Evolutionary conservation across 2,113 vertebrate genomes (phyloP).

Genomic region (Anarhynchus alexandrinus): DNA sequence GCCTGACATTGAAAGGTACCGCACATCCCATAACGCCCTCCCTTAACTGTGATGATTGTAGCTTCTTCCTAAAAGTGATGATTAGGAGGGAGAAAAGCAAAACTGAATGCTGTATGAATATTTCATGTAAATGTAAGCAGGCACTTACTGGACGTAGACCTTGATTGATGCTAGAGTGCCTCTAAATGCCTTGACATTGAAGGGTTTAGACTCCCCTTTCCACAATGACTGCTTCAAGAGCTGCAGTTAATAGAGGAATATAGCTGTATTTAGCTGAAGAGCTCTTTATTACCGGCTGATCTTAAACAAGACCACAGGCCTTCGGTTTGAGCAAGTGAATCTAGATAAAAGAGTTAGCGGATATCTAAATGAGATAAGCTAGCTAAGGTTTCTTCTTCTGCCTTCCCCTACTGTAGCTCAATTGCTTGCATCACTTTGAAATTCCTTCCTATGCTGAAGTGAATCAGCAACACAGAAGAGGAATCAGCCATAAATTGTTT

Average conservation of each 20-base stretch:
- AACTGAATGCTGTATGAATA: constrained; percentile 98
- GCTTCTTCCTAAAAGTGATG: constrained; percentile 92
- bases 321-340: constrained; percentile 73
- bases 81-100: constrained; percentile 94
- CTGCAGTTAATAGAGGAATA: constrained; percentile 87
- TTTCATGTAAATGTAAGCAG: constrained; percentile 99
- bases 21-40: constrained; percentile 83
- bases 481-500: not conserved
- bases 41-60: constrained; percentile 93
- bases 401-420: not conserved
- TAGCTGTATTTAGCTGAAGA: constrained; percentile 90
- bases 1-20: constrained; percentile 85
- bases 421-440: constrained; percentile 38
- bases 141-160: constrained; percentile 93
- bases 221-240: constrained; percentile 84
- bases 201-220: constrained; percentile 82
- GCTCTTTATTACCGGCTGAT: constrained; percentile 89
- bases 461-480: not conserved
- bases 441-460: not conserved
- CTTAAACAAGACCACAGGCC: constrained; percentile 85
- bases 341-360: constrained; percentile 69
- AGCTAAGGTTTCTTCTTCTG: not conserved
- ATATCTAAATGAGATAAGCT: constrained; percentile 39
- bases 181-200: constrained; percentile 92
- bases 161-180: constrained; percentile 95